Percentiles rank a stretch among this genome's conserved stretches.
Conservation (phyloP, 2,888 invertebrate species). For the Seira sanloemensis region DNA sequence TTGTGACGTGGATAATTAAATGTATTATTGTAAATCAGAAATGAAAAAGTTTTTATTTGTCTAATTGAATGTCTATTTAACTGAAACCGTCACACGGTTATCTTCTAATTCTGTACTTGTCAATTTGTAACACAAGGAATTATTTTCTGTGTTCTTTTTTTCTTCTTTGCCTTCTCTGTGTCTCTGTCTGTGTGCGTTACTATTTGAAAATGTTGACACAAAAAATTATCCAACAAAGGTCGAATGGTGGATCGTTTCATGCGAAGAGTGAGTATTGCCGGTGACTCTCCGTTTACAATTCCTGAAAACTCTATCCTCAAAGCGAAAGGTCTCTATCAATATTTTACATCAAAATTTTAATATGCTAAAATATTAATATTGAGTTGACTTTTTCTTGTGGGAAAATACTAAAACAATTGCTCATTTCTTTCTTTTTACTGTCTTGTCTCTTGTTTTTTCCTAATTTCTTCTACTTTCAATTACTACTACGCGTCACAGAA, state of each 20-base stretch:
- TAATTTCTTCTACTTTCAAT: conserved; percentile 21
- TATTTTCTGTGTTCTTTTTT: neutral
- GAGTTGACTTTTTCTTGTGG: neutral
- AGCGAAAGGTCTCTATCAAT: conserved; percentile 71
- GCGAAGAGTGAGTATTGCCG: conserved; percentile 73
- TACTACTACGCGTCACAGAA: neutral
- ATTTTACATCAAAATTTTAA: conserved; percentile 38
- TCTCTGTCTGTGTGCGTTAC: conserved; percentile 40
- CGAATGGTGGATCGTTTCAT: conserved; percentile 74
- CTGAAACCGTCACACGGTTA: no score
- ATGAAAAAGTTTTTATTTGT: no score
- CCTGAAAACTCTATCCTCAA: conserved; percentile 74
- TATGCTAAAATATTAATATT: neutral
- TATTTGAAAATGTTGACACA: conserved; percentile 23
- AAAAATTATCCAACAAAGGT: conserved; percentile 66
- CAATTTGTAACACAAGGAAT: neutral
- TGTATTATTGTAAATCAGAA: neutral
- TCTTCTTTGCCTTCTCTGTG: neutral
- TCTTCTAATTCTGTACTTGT: no score
- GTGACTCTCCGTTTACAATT: conserved; percentile 73
- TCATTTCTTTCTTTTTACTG: conserved; percentile 56
- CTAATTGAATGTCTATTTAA: no score
- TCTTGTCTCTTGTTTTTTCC: conserved; percentile 58
- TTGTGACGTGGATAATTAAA: neutral
- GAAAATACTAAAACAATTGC: conserved; percentile 16